These are phyloP conservation scores for Graphium colonna DNA, from an alignment of 2,888 invertebrate genomes.

Conservation along the genomic window DNA sequence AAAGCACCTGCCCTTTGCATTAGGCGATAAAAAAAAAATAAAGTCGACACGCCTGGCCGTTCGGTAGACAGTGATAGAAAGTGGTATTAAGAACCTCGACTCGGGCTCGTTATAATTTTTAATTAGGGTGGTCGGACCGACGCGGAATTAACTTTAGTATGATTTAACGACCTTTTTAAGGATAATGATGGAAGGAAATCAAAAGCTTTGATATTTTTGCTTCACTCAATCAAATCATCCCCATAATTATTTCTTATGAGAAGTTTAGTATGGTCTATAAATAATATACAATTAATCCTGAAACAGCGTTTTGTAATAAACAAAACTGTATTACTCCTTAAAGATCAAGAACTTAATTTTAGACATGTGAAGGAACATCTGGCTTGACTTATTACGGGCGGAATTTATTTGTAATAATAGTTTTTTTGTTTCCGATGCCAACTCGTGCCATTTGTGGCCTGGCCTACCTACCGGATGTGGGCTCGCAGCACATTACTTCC, in stretches of 20 bases:
- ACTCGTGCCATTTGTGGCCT: conserved; percentile 43
- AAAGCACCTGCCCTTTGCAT: conserved; percentile 53
- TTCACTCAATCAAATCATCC: too few species aligned
- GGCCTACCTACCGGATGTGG: conserved; percentile 60
- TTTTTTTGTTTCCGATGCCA: conserved; percentile 27
- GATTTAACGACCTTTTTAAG: too few species aligned
- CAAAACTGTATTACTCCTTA: too few species aligned
- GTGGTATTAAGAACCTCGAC: conserved; percentile 3
- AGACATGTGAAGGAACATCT: too few species aligned
- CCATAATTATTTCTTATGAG: too few species aligned
- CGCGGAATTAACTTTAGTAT: too few species aligned
- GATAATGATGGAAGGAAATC: too few species aligned
- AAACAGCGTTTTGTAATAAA: too few species aligned
- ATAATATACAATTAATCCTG: too few species aligned
- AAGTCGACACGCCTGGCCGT: conserved; percentile 27
- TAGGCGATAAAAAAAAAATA: conserved; percentile 39
- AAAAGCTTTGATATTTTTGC: too few species aligned
- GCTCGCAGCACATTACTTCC: conserved; percentile 62
- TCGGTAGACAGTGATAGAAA: conserved; percentile 20
- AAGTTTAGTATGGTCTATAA: too few species aligned
- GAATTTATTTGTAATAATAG: neutral
- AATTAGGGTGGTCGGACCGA: conserved; percentile 2
- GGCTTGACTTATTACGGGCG: neutral
- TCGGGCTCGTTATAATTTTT: conserved; percentile 15
- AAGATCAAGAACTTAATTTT: too few species aligned